Evolutionary conservation across 1,140 invertebrate genomes (phyloP), one percentile per base, ranked within the genome.

Genomic region (Pinna nobilis): DNA sequence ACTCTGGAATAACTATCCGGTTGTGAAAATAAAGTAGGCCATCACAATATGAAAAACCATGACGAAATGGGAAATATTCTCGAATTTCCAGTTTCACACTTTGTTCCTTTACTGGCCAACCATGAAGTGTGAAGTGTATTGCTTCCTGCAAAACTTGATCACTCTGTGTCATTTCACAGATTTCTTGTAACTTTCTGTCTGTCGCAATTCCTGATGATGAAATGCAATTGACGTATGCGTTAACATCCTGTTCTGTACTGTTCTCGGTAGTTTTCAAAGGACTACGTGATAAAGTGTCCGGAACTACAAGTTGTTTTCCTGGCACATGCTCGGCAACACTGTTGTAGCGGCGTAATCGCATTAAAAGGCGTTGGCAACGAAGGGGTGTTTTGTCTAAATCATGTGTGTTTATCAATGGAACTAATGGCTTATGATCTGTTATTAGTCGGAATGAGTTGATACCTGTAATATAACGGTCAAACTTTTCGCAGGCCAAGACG

Each of bases 391-490:
- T 44, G 4, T 66, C 50, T 11, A 80, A 25, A 53, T 77, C 70
- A 35, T 75, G 57, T 2, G 2, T 76, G 63, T 74, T 75, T 6
- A 82, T 78, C 4, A 80, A 9, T 1, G 67, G 76, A 13, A 88
- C 76, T 25, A 89, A 61, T 2, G 87, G 87, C 63, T 86, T 83
- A 32, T 88, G 82, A 61, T 89, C 87, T 7, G 83, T 88, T 47
- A 53, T 6, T 6, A 88, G 53, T 44, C 50, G 68, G 30, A 84
- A 74, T 6, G 30, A 51, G 4, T 81, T 70, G 20, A 79, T 80
- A 50, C 88, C 91, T 73, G 79, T 87, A 4, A 91, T 59, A 77
- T 90, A 92, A 41, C 89, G 70, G n/a, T 89, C 81, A 82, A 92
- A 92, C 79, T 90, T 90, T 59, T 87, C 84, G 18, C 92, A 86